phyloP scores from a whole-genome alignment of 2,888 invertebrate species.

The Odontothrips loti region DNA sequence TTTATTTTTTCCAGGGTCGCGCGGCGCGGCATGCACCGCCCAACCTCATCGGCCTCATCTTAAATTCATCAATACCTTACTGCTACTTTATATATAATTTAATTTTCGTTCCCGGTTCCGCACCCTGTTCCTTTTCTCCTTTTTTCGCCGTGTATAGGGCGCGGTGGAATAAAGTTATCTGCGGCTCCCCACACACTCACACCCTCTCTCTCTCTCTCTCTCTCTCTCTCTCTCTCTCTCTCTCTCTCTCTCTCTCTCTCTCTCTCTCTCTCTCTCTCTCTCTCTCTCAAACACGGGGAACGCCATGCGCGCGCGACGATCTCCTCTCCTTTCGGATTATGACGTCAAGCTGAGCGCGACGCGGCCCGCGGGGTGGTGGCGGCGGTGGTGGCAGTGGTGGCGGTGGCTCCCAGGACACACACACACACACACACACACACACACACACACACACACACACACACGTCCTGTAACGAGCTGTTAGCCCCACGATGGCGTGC shows the following conservation, averaged over 20 bases:
- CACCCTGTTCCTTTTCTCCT: not conserved
- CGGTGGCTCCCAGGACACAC: not conserved
- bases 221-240: too few relatives aligned
- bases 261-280: too few relatives aligned
- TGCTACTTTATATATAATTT: too few relatives aligned
- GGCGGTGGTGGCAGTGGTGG: not conserved
- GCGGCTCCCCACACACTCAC: not conserved
- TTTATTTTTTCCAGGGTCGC: too few relatives aligned
- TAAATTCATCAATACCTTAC: too few relatives aligned
- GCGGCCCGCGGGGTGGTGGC: not conserved
- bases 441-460: not conserved
- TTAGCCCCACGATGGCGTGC: not conserved
- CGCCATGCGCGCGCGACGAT: not conserved
- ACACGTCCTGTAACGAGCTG: not conserved
- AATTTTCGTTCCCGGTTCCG: too few relatives aligned
- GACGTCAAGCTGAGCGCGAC: not conserved
- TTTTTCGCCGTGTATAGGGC: not conserved
- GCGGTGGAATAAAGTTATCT: slow-evolving; percentile 13
- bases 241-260: too few relatives aligned
- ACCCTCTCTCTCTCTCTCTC: too few relatives aligned
- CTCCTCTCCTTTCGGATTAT: slow-evolving; percentile 4
- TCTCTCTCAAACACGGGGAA: not conserved
- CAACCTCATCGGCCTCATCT: too few relatives aligned
- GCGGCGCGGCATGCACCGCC: too few relatives aligned
- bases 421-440: too few relatives aligned